These are phyloP conservation scores for Tetragonula carbonaria DNA, from an alignment of 2,888 invertebrate species.

Conservation along the genomic window DNA sequence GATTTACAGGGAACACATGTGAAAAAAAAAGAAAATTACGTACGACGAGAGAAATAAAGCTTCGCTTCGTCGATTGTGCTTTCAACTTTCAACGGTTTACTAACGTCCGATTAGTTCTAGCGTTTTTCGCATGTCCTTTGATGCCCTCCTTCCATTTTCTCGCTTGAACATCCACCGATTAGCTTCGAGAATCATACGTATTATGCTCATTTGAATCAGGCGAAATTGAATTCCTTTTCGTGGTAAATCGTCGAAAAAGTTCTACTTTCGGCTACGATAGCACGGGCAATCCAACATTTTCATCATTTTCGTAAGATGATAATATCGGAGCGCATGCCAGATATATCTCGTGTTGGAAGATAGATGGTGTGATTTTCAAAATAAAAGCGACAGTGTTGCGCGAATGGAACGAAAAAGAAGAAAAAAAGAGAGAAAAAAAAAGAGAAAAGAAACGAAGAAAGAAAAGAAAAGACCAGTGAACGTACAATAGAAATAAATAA, in stretches of 20 bases:
- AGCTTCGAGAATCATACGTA: neutral
- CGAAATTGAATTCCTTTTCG: neutral
- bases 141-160: slow-evolving; percentile 19
- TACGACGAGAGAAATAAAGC: no score
- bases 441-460: no score
- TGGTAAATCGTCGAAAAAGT: neutral
- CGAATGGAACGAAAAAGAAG: slow-evolving; percentile 26
- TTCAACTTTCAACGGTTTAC: neutral
- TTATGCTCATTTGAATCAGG: neutral
- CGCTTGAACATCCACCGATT: slow-evolving; percentile 44
- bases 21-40: neutral
- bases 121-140: neutral
- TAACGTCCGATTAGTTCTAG: neutral
- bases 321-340: neutral
- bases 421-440: neutral
- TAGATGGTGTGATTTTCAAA: neutral
- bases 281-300: neutral
- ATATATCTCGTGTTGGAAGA: neutral
- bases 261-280: neutral
- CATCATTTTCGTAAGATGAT: no score
- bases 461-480: neutral
- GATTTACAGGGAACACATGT: neutral
- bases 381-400: neutral
- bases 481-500: slow-evolving; percentile 35
- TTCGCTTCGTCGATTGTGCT: neutral